Base-by-base conservation (phyloP, 2,113 vertebrate species). In the Oplegnathus fasciatus region DNA sequence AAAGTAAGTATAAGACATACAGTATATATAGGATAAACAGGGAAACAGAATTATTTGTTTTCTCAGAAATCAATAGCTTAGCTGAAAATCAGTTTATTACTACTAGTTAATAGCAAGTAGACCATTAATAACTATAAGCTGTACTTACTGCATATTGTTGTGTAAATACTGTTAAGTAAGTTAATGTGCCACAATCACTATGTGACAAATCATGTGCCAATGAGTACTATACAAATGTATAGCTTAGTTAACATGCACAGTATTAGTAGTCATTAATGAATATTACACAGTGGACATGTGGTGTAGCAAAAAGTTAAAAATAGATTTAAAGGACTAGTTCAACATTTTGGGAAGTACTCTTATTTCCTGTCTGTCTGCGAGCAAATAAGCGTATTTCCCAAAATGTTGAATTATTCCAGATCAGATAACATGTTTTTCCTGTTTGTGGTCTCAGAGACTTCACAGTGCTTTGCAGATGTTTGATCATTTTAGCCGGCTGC, bases 401-500 rank as follows among this genome's bases (percentile, higher is more conserved):
- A 37, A 69, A 61, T 34, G 17, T 28, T 44, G 0, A 61, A 70
- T 37, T 26, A 28, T 37, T 66, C 17, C 26, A 42, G 5, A 46
- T 57, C 48, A 57, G 13, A 50, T 22, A 55, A 44, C 20, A 48
- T 4, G 5, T 40, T 30, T 71, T 60, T 60, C n/a, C 28, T 37
- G n/a, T 37, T 5, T 46, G 24, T 52, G n/a, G 34, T 44, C 55
- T 64, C 55, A n/a, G 30, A 71, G 18, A 8, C 22, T 1, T 80
- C 44, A 58, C 50, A 66, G 55, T 18, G 8, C 44, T 62, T 69
- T 48, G n/a, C n/a, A 57, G 32, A 60, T 57, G 28, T 80, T 73
- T 37, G 57, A 80, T 80, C 9, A 24, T 61, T 60, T 34, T 32
- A 71, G 34, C 32, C 20, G 60, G 10, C 26, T 26, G 17, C 46